Evolutionary conservation across 2,888 invertebrate genomes (phyloP).

Genomic region (Elegia similella): DNA sequence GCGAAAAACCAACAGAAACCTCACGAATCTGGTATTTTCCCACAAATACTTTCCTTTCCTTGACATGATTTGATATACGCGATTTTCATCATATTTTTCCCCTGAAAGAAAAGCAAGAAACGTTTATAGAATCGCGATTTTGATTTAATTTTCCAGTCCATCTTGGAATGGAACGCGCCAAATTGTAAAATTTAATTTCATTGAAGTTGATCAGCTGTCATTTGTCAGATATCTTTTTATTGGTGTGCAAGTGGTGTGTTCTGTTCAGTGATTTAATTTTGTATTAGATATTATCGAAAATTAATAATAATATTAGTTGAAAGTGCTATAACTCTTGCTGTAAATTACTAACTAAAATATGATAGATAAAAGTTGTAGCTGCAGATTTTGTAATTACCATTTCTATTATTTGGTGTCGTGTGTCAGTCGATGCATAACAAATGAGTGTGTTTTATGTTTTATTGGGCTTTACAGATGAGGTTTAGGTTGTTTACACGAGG

Average conservation of each 20-base stretch:
- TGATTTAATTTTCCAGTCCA: background rate
- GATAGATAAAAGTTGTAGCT: conserved; percentile 33
- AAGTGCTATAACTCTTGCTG: background rate
- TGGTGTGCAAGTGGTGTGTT: background rate
- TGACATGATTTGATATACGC: no score
- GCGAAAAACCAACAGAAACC: background rate
- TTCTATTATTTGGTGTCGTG: conserved; percentile 33
- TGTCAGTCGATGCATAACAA: conserved; percentile 38
- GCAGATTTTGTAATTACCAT: conserved; percentile 10
- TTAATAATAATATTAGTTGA: background rate
- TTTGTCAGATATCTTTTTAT: background rate
- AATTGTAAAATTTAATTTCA: background rate
- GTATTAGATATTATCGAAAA: background rate
- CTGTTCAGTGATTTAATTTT: background rate
- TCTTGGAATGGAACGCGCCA: background rate
- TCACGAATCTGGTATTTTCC: no score
- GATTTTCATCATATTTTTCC: background rate
- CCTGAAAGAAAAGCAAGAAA: background rate
- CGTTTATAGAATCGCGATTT: background rate
- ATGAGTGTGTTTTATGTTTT: conserved; percentile 50
- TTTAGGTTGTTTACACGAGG: conserved; percentile 62
- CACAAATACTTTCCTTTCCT: no score
- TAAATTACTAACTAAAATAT: conserved; percentile 21
- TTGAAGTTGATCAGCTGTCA: background rate
- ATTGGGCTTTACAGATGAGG: conserved; percentile 69